Evolutionary conservation across 2,888 invertebrate genomes (phyloP).

Genomic region (Brachypalpus laphriformis): DNA sequence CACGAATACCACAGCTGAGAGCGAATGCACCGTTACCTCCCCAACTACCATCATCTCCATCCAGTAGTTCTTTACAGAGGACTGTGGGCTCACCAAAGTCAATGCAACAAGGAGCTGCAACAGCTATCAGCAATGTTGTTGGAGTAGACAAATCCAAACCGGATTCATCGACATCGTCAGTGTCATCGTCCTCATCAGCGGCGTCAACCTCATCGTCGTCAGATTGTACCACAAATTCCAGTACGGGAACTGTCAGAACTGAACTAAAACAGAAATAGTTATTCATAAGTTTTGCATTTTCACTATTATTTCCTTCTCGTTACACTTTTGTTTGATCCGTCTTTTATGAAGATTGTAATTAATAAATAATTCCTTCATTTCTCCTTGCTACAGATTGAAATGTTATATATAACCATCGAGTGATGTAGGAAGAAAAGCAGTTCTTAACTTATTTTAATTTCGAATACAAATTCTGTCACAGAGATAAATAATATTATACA

Average conservation of each 20-base stretch:
- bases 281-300: background rate
- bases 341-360: background rate
- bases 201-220: conserved; percentile 69
- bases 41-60: conserved; percentile 64
- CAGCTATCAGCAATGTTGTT: conserved; percentile 49
- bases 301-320: background rate
- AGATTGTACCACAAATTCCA: conserved; percentile 76
- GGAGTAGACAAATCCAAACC: conserved; percentile 38
- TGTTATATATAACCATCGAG: too few species aligned
- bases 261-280: conserved; percentile 79
- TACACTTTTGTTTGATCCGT: conserved; percentile 16
- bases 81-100: conserved; percentile 17
- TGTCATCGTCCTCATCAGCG: conserved; percentile 75
- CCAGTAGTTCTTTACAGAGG: conserved; percentile 28
- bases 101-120: conserved; percentile 51
- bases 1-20: conserved; percentile 79
- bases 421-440: too few species aligned
- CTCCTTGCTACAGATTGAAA: background rate
- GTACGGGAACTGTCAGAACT: conserved; percentile 82
- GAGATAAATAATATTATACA: too few species aligned
- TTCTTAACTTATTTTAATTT: too few species aligned
- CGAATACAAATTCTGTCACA: too few species aligned
- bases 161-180: conserved; percentile 65
- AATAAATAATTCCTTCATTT: background rate
- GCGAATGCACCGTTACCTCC: conserved; percentile 69